A percentile compares a stretch with the other conserved stretches of the same genome.
Evolutionary conservation across 1,140 invertebrate genomes (phyloP).

Genomic region (Drosophila subobscura): DNA sequence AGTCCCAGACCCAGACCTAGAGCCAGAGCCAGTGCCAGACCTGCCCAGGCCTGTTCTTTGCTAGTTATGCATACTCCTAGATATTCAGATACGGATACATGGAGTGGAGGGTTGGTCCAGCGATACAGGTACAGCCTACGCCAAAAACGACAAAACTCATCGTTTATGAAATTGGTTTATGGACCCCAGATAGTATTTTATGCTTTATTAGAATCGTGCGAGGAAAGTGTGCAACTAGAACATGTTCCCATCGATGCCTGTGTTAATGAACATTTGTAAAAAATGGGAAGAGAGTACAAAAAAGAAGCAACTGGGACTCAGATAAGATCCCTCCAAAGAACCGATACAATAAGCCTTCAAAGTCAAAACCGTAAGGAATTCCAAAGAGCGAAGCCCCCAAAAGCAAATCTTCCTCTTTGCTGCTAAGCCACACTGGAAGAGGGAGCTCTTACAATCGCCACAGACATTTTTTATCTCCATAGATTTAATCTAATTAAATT

Average conservation of each 20-base stretch:
- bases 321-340: too few relatives aligned
- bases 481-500: too few relatives aligned
- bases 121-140: constrained; percentile 64
- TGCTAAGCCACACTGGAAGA: too few relatives aligned
- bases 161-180: constrained; percentile 63
- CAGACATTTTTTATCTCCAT: too few relatives aligned
- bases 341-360: too few relatives aligned
- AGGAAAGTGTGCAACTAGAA: constrained; percentile 39
- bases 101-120: constrained; percentile 20
- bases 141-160: constrained; percentile 30
- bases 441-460: too few relatives aligned
- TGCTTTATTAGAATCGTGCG: constrained; percentile 23
- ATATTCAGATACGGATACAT: constrained; percentile 46
- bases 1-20: constrained; percentile 20
- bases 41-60: constrained; percentile 13
- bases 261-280: too few relatives aligned
- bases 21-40: constrained; percentile 15
- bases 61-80: constrained; percentile 54
- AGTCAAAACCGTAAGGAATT: too few relatives aligned
- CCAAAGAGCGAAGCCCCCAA: too few relatives aligned
- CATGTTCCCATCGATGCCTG: background rate
- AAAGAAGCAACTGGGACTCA: too few relatives aligned
- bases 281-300: too few relatives aligned
- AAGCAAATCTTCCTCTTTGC: too few relatives aligned
- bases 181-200: constrained; percentile 22